Conservation (phyloP, 1,140 invertebrate genomes). For the Leptopilina clavipes region DNA sequence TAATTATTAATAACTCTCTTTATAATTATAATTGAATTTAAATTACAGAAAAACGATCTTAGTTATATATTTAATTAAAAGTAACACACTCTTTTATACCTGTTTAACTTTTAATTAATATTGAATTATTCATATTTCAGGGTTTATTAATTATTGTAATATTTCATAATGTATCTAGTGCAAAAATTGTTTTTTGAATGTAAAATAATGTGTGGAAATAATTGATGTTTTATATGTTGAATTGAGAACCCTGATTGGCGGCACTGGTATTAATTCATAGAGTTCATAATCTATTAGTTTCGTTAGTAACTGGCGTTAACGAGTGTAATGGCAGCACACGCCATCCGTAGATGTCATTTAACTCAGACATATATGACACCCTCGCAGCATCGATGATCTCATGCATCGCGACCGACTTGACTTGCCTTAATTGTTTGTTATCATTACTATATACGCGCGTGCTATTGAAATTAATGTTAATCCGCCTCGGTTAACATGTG, state of each 20-base stretch:
- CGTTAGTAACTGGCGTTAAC: slow-evolving; percentile 71
- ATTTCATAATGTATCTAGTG: background rate
- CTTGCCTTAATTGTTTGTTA: slow-evolving; percentile 74
- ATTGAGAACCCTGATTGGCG: slow-evolving; percentile 59
- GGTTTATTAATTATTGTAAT: too few relatives aligned
- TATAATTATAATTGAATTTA: slow-evolving; percentile 21
- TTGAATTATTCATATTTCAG: background rate
- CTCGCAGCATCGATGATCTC: slow-evolving; percentile 75
- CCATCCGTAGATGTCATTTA: slow-evolving; percentile 73
- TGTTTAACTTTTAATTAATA: background rate
- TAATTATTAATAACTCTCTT: background rate
- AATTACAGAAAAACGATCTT: background rate
- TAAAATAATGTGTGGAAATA: background rate
- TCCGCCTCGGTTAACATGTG: slow-evolving; percentile 69
- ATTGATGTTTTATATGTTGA: slow-evolving; percentile 42
- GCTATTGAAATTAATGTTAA: slow-evolving; percentile 76
- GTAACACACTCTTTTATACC: background rate
- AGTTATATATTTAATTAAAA: background rate
- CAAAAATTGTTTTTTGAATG: too few relatives aligned
- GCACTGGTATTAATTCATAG: slow-evolving; percentile 72
- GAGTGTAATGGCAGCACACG: slow-evolving; percentile 71
- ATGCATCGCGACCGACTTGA: slow-evolving; percentile 68
- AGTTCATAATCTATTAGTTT: slow-evolving; percentile 74
- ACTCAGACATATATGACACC: slow-evolving; percentile 62
- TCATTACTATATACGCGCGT: slow-evolving; percentile 72